Conservation (phyloP, 2,797 vertebrate species). For the Sebastes trivittatus region DNA sequence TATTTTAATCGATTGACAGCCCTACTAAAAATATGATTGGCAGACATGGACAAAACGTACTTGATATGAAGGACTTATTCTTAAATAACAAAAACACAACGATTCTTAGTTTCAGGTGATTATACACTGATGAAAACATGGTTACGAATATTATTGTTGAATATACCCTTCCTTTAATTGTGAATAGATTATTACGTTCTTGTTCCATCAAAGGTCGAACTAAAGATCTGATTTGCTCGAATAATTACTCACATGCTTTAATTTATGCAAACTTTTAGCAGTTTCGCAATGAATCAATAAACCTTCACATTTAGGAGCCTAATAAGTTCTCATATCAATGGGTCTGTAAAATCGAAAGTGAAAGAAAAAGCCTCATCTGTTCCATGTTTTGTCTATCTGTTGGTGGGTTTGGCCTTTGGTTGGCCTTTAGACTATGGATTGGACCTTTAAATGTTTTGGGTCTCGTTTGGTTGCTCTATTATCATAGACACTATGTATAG, state of each 20-base stretch:
- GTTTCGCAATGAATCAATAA: slow-evolving; percentile 24
- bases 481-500: slow-evolving; percentile 27
- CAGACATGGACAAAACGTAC: not conserved
- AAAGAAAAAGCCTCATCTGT: not conserved
- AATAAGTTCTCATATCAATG: slow-evolving; percentile 11
- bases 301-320: slow-evolving; percentile 16
- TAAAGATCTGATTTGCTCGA: slow-evolving; percentile 12
- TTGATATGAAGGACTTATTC: too few relatives aligned
- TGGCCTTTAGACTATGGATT: slow-evolving; percentile 43
- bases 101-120: too few relatives aligned
- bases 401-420: slow-evolving; percentile 25
- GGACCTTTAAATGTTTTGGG: slow-evolving; percentile 41
- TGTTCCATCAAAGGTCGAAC: slow-evolving; percentile 19
- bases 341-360: not conserved
- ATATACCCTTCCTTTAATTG: too few relatives aligned
- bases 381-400: slow-evolving; percentile 4
- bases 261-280: slow-evolving; percentile 15
- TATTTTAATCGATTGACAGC: too few relatives aligned
- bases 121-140: too few relatives aligned
- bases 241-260: slow-evolving; percentile 19
- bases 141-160: too few relatives aligned
- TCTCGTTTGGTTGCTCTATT: slow-evolving; percentile 15
- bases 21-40: too few relatives aligned
- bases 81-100: too few relatives aligned
- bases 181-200: not conserved